These are phyloP conservation scores for Strix occidentalis DNA, from an alignment of 2,797 vertebrate genomes.

Conservation along the genomic window DNA sequence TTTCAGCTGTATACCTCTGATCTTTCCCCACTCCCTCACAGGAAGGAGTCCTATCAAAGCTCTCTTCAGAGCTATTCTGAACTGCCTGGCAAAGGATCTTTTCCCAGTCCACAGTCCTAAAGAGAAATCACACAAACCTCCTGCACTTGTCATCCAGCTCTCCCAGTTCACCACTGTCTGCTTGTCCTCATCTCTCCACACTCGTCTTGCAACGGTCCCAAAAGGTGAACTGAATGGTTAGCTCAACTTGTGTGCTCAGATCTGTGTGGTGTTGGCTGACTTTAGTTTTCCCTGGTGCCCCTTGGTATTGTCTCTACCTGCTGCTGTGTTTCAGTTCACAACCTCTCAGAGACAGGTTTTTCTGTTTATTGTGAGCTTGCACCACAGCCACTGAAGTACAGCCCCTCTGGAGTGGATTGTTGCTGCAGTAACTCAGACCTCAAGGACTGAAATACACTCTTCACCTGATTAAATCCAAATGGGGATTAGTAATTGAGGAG, in stretches of 20 bases:
- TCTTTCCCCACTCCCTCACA: neutral
- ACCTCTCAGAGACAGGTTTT: neutral
- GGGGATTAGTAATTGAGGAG: constrained; percentile 30
- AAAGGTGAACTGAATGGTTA: neutral
- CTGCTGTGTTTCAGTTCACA: neutral
- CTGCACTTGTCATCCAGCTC: neutral
- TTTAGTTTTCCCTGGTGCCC: neutral
- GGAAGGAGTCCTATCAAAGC: neutral
- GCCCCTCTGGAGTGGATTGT: neutral
- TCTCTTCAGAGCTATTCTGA: neutral
- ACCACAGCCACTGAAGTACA: neutral
- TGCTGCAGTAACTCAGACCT: neutral
- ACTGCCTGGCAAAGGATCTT: neutral
- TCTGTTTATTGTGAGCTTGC: neutral
- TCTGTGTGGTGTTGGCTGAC: rapidly evolving
- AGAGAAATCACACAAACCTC: neutral
- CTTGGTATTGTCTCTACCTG: neutral
- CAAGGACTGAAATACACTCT: neutral
- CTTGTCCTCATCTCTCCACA: neutral
- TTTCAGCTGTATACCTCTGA: neutral
- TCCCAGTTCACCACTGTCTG: neutral
- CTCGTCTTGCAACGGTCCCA: neutral
- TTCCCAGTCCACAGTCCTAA: neutral
- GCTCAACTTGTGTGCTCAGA: neutral
- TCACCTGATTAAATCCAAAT: constrained; percentile 49